Percentiles rank a stretch among this genome's conserved stretches.
Conservation (phyloP, 2,888 invertebrate species). For the Sarcophaga carnaria region DNA sequence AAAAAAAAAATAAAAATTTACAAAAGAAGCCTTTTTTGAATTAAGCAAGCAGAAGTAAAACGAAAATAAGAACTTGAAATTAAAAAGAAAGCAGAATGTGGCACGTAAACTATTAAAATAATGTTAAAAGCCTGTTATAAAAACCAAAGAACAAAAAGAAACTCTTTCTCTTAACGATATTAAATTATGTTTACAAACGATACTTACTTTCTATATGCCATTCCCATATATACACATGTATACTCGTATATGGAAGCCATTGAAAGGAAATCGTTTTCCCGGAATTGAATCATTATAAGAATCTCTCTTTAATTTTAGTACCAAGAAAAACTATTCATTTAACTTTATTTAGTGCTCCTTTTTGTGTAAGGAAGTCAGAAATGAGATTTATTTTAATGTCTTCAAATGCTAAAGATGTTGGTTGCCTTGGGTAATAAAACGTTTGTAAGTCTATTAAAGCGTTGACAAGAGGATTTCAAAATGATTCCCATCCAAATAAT, state of each 20-base stretch:
- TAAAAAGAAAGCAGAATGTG: constrained; percentile 18
- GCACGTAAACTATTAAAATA: neutral
- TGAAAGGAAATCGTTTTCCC: neutral
- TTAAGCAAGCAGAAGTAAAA: neutral
- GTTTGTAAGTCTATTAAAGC: constrained; percentile 80
- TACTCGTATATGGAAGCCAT: too few relatives aligned
- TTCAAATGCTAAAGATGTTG: constrained; percentile 15
- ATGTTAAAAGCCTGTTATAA: too few relatives aligned
- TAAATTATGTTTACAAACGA: too few relatives aligned
- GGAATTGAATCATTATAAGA: neutral
- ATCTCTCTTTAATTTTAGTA: too few relatives aligned
- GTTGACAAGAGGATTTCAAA: constrained; percentile 79
- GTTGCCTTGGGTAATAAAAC: constrained; percentile 65
- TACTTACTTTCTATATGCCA: too few relatives aligned
- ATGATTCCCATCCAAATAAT: constrained; percentile 34
- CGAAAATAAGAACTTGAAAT: neutral
- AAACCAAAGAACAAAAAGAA: too few relatives aligned
- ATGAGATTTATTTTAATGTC: neutral
- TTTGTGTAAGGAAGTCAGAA: neutral
- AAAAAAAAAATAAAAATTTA: constrained; percentile 2
- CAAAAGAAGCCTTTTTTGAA: constrained; percentile 53
- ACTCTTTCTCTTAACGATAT: too few relatives aligned
- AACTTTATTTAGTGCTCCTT: neutral
- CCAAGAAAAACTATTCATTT: too few relatives aligned
- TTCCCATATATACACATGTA: too few relatives aligned